A percentile compares a stretch with the other conserved stretches of the same genome.
Evolutionary conservation across 1,140 invertebrate species (phyloP).

Genomic region (Drosophila kohkoa): DNA sequence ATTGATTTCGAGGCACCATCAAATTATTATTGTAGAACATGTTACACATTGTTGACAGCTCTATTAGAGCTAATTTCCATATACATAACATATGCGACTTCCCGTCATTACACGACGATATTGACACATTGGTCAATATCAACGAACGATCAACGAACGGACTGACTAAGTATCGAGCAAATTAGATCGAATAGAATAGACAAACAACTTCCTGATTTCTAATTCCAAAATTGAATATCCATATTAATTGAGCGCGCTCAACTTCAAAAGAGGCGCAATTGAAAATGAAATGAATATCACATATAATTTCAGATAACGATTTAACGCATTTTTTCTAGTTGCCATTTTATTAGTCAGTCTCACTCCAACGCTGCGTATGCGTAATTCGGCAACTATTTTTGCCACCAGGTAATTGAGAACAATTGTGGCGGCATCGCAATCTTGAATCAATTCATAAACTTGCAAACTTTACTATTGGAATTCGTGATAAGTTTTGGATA

Average conservation of each 20-base stretch:
- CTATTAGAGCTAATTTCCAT: background rate
- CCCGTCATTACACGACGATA: conserved; percentile 1
- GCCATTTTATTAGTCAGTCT: no score
- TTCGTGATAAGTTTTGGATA: conserved; percentile 1
- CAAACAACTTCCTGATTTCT: background rate
- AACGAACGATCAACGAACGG: background rate
- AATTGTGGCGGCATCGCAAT: no score
- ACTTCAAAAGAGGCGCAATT: background rate
- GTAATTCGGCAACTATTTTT: no score
- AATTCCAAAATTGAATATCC: background rate
- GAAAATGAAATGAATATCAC: background rate
- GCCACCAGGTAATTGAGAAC: no score
- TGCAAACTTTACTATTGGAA: no score
- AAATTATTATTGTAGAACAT: conserved; percentile 5
- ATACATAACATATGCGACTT: background rate
- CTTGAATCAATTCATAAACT: no score
- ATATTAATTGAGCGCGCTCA: conserved; percentile 1
- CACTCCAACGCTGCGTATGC: no score
- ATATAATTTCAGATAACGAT: no score
- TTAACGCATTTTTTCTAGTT: background rate
- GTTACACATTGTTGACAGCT: background rate
- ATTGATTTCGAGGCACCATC: background rate
- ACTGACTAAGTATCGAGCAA: background rate
- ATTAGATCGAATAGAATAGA: background rate
- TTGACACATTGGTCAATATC: background rate